A percentile compares a stretch with the other conserved stretches of the same genome.
phyloP scores from a whole-genome alignment of 2,797 vertebrate genomes.

The Acanthis flammea region DNA sequence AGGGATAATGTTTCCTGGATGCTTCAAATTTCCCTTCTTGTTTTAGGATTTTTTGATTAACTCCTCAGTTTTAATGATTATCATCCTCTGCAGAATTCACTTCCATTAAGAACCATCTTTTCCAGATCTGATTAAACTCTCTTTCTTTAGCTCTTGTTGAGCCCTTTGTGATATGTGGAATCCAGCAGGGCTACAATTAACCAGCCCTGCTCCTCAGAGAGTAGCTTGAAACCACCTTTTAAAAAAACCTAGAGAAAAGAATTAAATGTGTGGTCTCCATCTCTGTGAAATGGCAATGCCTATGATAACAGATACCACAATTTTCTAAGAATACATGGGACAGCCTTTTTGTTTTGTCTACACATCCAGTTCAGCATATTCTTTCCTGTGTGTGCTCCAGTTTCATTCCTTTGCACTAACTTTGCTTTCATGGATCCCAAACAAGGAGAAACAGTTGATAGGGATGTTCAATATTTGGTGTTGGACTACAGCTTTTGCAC shows the following conservation, averaged over 20 bases:
- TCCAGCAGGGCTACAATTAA: constrained; percentile 67
- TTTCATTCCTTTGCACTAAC: background rate
- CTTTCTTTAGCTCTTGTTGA: constrained; percentile 67
- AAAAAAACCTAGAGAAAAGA: constrained; percentile 35
- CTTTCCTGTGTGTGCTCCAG: background rate
- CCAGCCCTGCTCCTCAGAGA: constrained; percentile 41
- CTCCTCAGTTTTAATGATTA: constrained; percentile 70
- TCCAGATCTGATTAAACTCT: constrained; percentile 66
- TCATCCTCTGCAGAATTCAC: constrained; percentile 65
- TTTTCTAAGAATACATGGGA: background rate
- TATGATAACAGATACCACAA: background rate
- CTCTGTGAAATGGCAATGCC: background rate
- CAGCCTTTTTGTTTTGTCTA: background rate
- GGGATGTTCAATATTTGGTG: background rate
- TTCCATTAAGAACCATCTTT: constrained; percentile 69
- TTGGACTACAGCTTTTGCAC: background rate
- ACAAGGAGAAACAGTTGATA: background rate
- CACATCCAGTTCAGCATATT: background rate
- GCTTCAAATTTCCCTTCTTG: constrained; percentile 28
- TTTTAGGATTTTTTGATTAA: constrained; percentile 67
- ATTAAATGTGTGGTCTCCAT: constrained; percentile 47
- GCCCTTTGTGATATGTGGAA: constrained; percentile 53
- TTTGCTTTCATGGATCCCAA: background rate
- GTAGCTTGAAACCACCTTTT: constrained; percentile 54
- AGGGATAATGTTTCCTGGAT: constrained; percentile 2